Conservation (phyloP, 2,113 vertebrate species). For the Scomber japonicus region DNA sequence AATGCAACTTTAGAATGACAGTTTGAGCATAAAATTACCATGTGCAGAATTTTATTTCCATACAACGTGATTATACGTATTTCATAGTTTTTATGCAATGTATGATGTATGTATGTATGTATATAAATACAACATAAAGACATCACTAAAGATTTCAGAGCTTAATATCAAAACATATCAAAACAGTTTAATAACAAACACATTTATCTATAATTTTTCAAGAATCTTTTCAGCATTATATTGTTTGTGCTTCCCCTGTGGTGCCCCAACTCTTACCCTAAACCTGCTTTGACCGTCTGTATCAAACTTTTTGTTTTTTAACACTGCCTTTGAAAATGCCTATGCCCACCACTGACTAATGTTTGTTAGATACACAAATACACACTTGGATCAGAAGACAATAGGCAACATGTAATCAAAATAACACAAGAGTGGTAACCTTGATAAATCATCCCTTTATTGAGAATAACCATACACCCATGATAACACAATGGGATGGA, state of each 20-base stretch:
- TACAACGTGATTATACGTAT: not conserved
- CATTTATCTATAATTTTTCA: too few relatives aligned
- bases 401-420: conserved; percentile 1
- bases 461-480: conserved; percentile 81
- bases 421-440: conserved; percentile 22
- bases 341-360: too few relatives aligned
- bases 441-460: conserved; percentile 81
- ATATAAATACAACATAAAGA: too few relatives aligned
- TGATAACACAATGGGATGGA: conserved; percentile 67
- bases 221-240: not conserved
- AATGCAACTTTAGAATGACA: not conserved
- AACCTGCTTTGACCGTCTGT: not conserved
- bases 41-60: not conserved
- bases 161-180: conserved; percentile 4
- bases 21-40: not conserved
- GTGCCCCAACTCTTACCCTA: too few relatives aligned
- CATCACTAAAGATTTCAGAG: not conserved
- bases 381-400: not conserved
- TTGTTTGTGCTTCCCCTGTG: not conserved
- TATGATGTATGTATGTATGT: too few relatives aligned
- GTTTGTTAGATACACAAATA: not conserved
- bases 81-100: not conserved
- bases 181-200: too few relatives aligned
- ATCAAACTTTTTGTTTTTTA: too few relatives aligned
- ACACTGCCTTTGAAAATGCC: too few relatives aligned